A percentile compares a stretch with the other conserved stretches of the same genome.
phyloP scores from a whole-genome alignment of 2,888 invertebrate genomes.

The Elaeidobius kamerunicus region DNA sequence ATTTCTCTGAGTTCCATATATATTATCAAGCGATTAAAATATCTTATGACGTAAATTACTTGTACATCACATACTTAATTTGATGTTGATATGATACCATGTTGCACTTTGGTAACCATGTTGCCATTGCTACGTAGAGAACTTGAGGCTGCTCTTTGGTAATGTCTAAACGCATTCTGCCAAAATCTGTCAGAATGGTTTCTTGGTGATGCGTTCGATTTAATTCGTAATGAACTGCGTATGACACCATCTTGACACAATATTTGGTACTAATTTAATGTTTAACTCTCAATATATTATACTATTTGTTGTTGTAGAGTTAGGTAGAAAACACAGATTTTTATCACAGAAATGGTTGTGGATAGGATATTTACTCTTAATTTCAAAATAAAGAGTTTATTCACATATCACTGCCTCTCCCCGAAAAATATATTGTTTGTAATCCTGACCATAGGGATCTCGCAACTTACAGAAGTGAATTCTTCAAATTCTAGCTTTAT shows the following conservation, averaged over 20 bases:
- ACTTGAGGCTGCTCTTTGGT: constrained; percentile 63
- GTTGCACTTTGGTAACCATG: constrained; percentile 72
- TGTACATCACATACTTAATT: constrained; percentile 27
- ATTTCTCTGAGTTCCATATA: too few relatives aligned
- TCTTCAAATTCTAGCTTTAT: too few relatives aligned
- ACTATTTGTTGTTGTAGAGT: too few relatives aligned
- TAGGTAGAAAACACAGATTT: constrained; percentile 6
- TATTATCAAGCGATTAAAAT: too few relatives aligned
- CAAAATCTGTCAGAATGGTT: constrained; percentile 60
- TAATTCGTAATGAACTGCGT: constrained; percentile 59
- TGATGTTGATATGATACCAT: constrained; percentile 39
- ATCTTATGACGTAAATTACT: too few relatives aligned
- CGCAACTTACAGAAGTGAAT: too few relatives aligned
- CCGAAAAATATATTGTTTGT: too few relatives aligned
- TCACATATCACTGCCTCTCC: too few relatives aligned
- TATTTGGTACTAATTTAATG: constrained; percentile 21
- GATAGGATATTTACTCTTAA: too few relatives aligned
- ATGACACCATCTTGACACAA: constrained; percentile 54
- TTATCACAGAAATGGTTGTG: too few relatives aligned
- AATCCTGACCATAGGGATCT: too few relatives aligned
- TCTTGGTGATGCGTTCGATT: constrained; percentile 43
- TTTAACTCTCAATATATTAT: not conserved
- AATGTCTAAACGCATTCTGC: constrained; percentile 55
- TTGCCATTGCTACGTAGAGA: constrained; percentile 67
- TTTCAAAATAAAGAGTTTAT: too few relatives aligned